These are phyloP conservation scores for Brachyhypopomus occidentalis DNA, from an alignment of 2,113 vertebrate species.

Conservation along the genomic window DNA sequence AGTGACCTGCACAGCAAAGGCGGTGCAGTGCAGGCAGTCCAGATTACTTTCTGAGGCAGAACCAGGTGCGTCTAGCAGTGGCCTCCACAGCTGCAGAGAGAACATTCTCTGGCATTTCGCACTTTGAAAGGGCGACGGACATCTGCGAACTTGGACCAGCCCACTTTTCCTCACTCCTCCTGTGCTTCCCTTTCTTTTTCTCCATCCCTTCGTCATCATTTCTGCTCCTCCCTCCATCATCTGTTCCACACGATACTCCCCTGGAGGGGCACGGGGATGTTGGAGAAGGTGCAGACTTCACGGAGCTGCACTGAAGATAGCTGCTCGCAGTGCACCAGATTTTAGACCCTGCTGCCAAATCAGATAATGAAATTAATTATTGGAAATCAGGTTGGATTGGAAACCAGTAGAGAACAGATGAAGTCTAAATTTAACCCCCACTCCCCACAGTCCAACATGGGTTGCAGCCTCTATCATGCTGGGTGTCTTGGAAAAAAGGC, in stretches of 20 bases:
- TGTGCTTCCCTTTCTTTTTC: constrained; percentile 36
- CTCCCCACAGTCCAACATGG: constrained; percentile 59
- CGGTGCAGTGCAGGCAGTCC: constrained; percentile 50
- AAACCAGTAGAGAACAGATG: constrained; percentile 68
- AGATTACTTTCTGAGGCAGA: constrained; percentile 69
- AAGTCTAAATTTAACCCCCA: constrained; percentile 70
- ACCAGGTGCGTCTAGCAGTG: constrained; percentile 62
- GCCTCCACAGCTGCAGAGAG: constrained; percentile 63
- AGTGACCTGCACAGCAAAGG: constrained; percentile 36
- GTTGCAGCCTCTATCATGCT: constrained; percentile 51
- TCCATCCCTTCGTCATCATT: constrained; percentile 16
- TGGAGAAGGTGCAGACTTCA: constrained; percentile 70
- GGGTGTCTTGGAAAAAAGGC: constrained; percentile 35
- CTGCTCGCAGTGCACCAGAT: constrained; percentile 73
- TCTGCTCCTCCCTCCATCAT: background rate
- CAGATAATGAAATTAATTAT: constrained; percentile 72
- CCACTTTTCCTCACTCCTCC: constrained; percentile 60
- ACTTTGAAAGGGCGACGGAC: constrained; percentile 56
- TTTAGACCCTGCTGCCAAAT: constrained; percentile 68
- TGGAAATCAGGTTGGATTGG: constrained; percentile 47
- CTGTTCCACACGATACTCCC: constrained; percentile 44
- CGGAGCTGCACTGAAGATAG: constrained; percentile 71
- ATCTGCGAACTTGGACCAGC: constrained; percentile 64
- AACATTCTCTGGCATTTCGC: constrained; percentile 58
- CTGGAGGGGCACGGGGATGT: constrained; percentile 60